Percentiles rank a stretch among this genome's conserved stretches.
These are phyloP conservation scores for Amphipyra tragopoginis DNA, from an alignment of 2,888 invertebrate genomes.

Conservation along the genomic window DNA sequence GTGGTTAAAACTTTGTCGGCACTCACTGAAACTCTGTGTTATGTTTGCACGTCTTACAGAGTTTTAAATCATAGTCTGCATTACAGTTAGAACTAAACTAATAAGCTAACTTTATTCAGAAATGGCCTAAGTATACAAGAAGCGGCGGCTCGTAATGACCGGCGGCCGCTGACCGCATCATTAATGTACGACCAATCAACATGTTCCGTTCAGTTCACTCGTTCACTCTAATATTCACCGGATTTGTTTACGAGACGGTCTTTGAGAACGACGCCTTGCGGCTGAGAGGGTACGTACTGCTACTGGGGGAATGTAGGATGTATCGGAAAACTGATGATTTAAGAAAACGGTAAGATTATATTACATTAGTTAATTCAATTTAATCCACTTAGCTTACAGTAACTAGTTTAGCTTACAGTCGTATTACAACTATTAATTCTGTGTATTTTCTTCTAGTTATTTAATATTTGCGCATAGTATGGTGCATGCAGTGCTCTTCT, in stretches of 20 bases:
- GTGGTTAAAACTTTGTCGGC: no score
- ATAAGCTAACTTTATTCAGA: not conserved
- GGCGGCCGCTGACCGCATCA: not conserved
- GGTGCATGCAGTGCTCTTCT: no score
- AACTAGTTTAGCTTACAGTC: no score
- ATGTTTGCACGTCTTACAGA: no score
- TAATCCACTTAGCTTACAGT: no score
- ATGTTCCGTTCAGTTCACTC: conserved; percentile 1
- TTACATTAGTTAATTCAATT: no score
- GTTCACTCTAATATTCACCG: conserved; percentile 16
- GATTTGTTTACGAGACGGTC: conserved; percentile 1
- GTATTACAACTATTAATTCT: no score
- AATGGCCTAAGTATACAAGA: not conserved
- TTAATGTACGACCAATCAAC: not conserved
- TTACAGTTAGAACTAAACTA: not conserved
- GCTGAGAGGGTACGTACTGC: not conserved
- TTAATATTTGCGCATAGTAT: no score
- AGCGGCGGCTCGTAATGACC: not conserved
- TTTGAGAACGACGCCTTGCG: not conserved
- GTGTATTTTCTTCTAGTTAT: no score
- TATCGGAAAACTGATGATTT: conserved; percentile 12
- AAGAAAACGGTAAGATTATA: no score
- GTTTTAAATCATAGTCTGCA: not conserved
- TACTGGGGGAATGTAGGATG: not conserved
- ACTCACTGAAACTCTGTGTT: no score